Base-by-base conservation (phyloP, 2,888 invertebrate species). In the Chloroclysta siterata region DNA sequence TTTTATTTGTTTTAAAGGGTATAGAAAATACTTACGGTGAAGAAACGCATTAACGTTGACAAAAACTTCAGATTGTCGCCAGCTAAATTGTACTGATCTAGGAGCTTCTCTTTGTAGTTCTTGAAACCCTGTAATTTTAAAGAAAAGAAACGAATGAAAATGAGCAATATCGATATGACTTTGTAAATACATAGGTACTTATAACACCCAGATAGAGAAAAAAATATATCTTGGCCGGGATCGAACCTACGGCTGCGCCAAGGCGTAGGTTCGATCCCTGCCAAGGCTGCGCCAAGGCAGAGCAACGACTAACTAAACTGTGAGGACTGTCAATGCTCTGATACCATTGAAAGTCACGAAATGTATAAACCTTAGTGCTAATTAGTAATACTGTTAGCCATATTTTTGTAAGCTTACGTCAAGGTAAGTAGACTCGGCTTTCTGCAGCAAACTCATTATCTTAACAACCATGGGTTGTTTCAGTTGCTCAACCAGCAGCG, bases 61-160 rank as follows among this genome's bases (percentile, higher is more conserved):
- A 97, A 85, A 78, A 97, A 97, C 70, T 96, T 95, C 36, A 96
- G 94, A 80, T 97, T 97, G 78, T 97, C 97, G 68, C 95, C 95
- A 0, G 97, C 96, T 77, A 96, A 94, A 29, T 94, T 93, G 76
- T 96, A 96, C 74, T 94, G 93, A 53, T 95, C 95, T 74, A 94
- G 87, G 5, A 97, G 85, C 67, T 95, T 95, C 4, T 93, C 88
- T 73, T 94, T 94, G 64, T 95, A 94, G 66, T 90, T 88, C 33
- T 93, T 91, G 77, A 97, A 96, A 5, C 89, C 93, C 72, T 94
- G 92, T 0, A 51, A 33, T 33, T 14, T 93, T 84, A 15, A 36
- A 17, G 39, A n/a, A 22, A 22, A 3, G 22, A 22, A 22, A 22
- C 22, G 1, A 2, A 22, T 22, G 3, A 3, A 3, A 22, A 22